Percentiles rank a stretch among this genome's conserved stretches.
Evolutionary conservation across 1,140 invertebrate genomes (phyloP).

Genomic region (Pantala flavescens): DNA sequence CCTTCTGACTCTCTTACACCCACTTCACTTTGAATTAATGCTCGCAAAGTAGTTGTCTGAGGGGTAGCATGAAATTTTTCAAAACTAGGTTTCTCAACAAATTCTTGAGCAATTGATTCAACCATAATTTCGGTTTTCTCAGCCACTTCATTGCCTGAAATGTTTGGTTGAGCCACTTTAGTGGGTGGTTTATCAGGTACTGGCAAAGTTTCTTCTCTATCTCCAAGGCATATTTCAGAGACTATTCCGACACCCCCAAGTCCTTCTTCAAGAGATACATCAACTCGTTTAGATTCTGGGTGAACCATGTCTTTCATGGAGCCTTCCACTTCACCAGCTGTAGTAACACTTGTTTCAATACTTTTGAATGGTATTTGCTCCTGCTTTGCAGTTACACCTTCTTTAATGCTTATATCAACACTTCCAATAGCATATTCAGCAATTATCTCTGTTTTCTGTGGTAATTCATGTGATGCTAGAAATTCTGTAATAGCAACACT

Average conservation of each 20-base stretch:
- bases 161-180: not conserved
- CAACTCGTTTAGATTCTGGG: not conserved
- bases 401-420: not conserved
- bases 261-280: not conserved
- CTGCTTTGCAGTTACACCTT: not conserved
- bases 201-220: not conserved
- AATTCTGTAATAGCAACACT: not conserved
- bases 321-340: not conserved
- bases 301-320: not conserved
- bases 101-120: not conserved
- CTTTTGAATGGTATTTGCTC: not conserved
- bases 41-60: not conserved
- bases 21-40: not conserved
- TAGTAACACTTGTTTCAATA: not conserved
- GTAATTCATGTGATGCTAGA: not conserved
- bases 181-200: not conserved
- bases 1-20: slow-evolving; percentile 1
- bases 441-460: not conserved
- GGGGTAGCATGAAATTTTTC: not conserved
- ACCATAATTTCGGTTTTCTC: not conserved
- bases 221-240: not conserved
- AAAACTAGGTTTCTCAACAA: not conserved
- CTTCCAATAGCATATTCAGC: not conserved
- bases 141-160: not conserved
- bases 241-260: not conserved